Evolutionary conservation across 2,113 vertebrate species (phyloP).

Genomic region (Anoura caudifer): DNA sequence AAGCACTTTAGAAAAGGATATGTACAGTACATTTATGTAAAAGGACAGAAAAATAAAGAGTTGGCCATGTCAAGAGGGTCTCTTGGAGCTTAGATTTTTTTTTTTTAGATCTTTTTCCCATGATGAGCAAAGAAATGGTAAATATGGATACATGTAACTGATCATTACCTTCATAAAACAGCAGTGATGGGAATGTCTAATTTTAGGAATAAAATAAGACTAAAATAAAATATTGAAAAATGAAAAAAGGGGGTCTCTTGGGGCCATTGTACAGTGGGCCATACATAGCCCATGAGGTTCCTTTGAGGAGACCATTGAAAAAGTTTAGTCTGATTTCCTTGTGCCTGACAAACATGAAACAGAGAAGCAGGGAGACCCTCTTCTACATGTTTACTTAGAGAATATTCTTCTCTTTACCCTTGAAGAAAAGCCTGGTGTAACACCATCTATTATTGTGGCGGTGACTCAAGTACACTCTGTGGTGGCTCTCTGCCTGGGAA

Average conservation of each 20-base stretch:
- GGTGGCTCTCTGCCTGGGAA: conserved; percentile 15
- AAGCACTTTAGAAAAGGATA: neutral
- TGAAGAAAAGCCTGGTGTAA: conserved; percentile 11
- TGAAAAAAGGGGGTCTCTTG: neutral
- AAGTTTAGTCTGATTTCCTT: neutral
- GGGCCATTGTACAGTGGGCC: neutral
- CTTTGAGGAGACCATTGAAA: neutral
- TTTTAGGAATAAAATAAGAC: neutral
- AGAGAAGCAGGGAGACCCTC: neutral
- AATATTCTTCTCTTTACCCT: neutral
- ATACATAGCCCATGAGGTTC: neutral
- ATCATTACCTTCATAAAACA: neutral
- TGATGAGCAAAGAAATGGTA: neutral
- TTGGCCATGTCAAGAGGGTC: neutral
- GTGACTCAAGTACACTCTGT: conserved; percentile 39
- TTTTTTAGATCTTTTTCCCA: neutral
- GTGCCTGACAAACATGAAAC: neutral
- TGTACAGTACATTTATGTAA: neutral
- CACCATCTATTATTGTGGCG: neutral
- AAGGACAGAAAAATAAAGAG: neutral
- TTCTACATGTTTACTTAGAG: neutral
- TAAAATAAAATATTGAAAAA: neutral
- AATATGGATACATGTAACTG: neutral
- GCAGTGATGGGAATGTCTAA: neutral
- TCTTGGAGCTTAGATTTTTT: neutral